Conservation (phyloP, 2,888 invertebrate species). For the Pterostichus madidus region DNA sequence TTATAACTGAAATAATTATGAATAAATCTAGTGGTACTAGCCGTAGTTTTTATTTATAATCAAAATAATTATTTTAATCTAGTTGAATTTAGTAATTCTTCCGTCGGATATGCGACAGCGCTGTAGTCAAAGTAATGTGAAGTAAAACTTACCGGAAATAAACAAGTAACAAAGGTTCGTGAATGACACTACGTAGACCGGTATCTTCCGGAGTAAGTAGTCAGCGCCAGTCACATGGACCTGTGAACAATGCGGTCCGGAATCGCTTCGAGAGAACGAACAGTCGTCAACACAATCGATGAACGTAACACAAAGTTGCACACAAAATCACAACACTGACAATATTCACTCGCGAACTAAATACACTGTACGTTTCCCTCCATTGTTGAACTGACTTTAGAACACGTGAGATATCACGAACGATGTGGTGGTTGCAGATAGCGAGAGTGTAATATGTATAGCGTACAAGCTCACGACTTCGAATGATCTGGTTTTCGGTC, state of each 20-base stretch:
- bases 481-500: constrained; percentile 73
- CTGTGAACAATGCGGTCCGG: constrained; percentile 1
- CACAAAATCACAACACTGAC: constrained; percentile 24
- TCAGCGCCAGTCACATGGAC: constrained; percentile 53
- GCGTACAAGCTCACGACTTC: constrained; percentile 72
- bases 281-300: neutral
- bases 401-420: neutral
- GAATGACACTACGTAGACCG: neutral
- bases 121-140: neutral
- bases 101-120: constrained; percentile 15
- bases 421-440: neutral
- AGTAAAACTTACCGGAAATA: constrained; percentile 55
- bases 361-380: constrained; percentile 42
- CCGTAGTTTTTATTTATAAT: too few species aligned
- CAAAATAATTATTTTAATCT: too few species aligned
- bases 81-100: neutral
- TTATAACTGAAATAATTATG: too few species aligned
- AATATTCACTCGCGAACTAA: constrained; percentile 45
- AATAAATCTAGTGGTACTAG: too few species aligned
- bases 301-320: neutral
- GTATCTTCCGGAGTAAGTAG: neutral
- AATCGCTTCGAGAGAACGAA: constrained; percentile 44
- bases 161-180: constrained; percentile 57
- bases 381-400: constrained; percentile 25
- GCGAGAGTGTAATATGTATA: neutral